Conservation (phyloP, 2,888 invertebrate genomes). For the Pardosa pseudoannulata region DNA sequence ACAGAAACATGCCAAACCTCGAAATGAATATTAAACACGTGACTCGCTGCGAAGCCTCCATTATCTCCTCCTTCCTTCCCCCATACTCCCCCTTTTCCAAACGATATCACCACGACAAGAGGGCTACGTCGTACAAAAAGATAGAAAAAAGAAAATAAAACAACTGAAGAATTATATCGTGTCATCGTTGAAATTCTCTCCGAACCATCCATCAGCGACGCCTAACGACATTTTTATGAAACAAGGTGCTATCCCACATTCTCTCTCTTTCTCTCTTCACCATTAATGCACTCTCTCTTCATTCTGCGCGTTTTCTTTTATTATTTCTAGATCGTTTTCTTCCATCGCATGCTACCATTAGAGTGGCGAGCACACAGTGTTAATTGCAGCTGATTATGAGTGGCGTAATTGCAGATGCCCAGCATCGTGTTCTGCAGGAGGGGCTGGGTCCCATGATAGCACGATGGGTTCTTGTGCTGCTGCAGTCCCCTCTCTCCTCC, state of each 20-base stretch:
- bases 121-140: constrained; percentile 36
- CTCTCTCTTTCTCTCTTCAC: neutral
- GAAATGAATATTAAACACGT: constrained; percentile 68
- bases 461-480: neutral
- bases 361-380: constrained; percentile 48
- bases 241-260: constrained; percentile 40
- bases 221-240: constrained; percentile 64
- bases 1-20: constrained; percentile 23
- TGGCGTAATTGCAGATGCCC: constrained; percentile 7
- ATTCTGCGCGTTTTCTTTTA: neutral
- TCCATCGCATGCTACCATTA: constrained; percentile 19
- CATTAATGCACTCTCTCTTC: neutral
- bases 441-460: neutral
- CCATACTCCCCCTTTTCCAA: neutral
- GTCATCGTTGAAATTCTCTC: constrained; percentile 63
- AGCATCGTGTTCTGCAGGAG: neutral
- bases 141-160: too few relatives aligned
- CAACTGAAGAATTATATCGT: constrained; percentile 3
- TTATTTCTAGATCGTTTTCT: neutral
- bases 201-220: constrained; percentile 48
- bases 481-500: neutral
- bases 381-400: constrained; percentile 56
- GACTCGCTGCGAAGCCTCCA: constrained; percentile 38
- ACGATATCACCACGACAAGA: constrained; percentile 45
- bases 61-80: constrained; percentile 18